These are phyloP conservation scores for Girardinus metallicus DNA, from an alignment of 2,797 vertebrate genomes.

Conservation along the genomic window DNA sequence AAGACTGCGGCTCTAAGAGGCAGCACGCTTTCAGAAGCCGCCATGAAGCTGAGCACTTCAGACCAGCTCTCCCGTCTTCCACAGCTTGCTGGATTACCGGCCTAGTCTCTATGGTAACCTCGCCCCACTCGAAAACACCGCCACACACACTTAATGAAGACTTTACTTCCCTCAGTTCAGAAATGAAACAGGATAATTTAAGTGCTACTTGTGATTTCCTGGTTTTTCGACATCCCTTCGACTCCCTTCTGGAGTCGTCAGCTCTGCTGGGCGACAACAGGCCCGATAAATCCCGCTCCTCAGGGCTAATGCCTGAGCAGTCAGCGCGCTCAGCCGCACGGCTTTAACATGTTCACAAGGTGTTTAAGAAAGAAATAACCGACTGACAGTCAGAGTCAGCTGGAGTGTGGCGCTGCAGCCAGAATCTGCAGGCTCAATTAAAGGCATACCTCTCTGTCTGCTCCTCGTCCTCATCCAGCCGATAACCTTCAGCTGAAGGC, in stretches of 20 bases:
- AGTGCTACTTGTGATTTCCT: constrained; percentile 75
- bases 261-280: constrained; percentile 50
- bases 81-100: constrained; percentile 76
- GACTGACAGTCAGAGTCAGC: constrained; percentile 27
- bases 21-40: constrained; percentile 71
- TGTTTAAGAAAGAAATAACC: constrained; percentile 35
- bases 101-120: constrained; percentile 84
- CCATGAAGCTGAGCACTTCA: constrained; percentile 72
- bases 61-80: constrained; percentile 67
- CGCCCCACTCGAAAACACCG: constrained; percentile 62
- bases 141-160: constrained; percentile 28
- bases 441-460: constrained; percentile 38
- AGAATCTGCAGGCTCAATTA: constrained; percentile 65
- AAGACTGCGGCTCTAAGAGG: constrained; percentile 76
- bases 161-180: constrained; percentile 63
- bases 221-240: constrained; percentile 56
- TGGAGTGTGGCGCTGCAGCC: constrained; percentile 12
- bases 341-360: constrained; percentile 41
- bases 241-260: constrained; percentile 58
- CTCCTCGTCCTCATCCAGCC: constrained; percentile 47
- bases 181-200: constrained; percentile 73
- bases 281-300: constrained; percentile 45
- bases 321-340: constrained; percentile 32
- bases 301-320: constrained; percentile 53
- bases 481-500: constrained; percentile 56